phyloP scores from a whole-genome alignment of 1,140 invertebrate genomes.

The Scaptomyza montana region DNA sequence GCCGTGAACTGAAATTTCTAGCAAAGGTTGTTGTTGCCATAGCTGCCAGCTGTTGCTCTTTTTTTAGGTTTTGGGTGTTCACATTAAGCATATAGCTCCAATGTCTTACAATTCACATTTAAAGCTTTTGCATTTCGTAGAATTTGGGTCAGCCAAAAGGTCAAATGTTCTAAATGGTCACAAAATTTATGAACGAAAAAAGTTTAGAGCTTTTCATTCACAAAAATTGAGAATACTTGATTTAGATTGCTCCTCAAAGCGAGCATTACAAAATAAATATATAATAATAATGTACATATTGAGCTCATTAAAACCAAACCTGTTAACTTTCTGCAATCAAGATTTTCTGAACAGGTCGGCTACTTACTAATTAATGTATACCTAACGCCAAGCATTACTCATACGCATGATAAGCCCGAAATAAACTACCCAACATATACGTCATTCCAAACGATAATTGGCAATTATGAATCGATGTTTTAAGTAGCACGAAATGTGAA shows the following conservation, averaged over 20 bases:
- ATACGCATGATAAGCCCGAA: slow-evolving; percentile 41
- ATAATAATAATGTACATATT: too few species aligned
- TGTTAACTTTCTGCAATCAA: neutral
- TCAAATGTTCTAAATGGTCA: slow-evolving; percentile 11
- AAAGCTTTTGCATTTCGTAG: slow-evolving; percentile 50
- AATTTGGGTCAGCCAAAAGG: slow-evolving; percentile 27
- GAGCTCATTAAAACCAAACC: neutral
- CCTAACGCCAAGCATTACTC: slow-evolving; percentile 53
- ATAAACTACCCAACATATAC: slow-evolving; percentile 14
- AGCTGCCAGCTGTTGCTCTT: slow-evolving; percentile 5
- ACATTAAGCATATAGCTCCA: slow-evolving; percentile 48
- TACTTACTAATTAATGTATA: slow-evolving; percentile 38
- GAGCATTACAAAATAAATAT: too few species aligned
- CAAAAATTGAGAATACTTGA: neutral
- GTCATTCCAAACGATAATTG: slow-evolving; percentile 38
- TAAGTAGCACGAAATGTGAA: slow-evolving; percentile 43
- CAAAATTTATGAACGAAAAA: neutral
- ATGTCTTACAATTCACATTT: slow-evolving; percentile 41
- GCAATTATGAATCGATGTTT: slow-evolving; percentile 21
- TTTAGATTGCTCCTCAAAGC: too few species aligned
- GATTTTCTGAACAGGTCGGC: neutral
- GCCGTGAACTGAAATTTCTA: slow-evolving; percentile 71
- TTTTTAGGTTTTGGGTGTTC: slow-evolving; percentile 43
- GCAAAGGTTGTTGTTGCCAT: slow-evolving; percentile 11
- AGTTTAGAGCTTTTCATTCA: slow-evolving; percentile 8